A percentile compares a stretch with the other conserved stretches of the same genome.
Evolutionary conservation across 2,797 vertebrate species (phyloP).

Genomic region (Meda fulgida): DNA sequence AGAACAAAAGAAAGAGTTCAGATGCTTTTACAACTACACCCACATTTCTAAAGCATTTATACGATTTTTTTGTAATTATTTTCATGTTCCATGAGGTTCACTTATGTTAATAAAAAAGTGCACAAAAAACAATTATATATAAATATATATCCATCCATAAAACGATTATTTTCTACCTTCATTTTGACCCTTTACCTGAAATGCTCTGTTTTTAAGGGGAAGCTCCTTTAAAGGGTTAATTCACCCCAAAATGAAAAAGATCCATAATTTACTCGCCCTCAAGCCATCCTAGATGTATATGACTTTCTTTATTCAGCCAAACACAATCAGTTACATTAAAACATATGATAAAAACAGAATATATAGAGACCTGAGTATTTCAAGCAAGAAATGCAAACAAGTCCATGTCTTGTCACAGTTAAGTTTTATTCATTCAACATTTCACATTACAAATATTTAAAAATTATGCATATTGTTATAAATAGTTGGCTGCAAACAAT

Average conservation of each 20-base stretch:
- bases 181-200: neutral
- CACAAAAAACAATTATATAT: no score
- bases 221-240: neutral
- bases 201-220: neutral
- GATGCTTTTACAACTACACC: neutral
- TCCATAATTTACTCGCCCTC: no score
- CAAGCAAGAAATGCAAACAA: constrained; percentile 46
- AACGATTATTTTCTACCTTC: neutral
- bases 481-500: constrained; percentile 99
- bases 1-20: neutral
- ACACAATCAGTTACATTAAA: no score
- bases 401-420: constrained; percentile 86
- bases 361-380: neutral
- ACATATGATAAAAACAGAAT: neutral
- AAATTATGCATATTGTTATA: constrained; percentile 99
- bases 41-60: neutral
- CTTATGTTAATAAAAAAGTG: neutral
- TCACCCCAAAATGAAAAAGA: no score
- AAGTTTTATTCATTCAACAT: constrained; percentile 99
- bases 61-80: neutral
- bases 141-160: no score
- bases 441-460: constrained; percentile 99
- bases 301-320: no score
- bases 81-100: neutral
- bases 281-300: no score